Conservation (phyloP, 2,888 invertebrate genomes). For the Hecatera dysodea region DNA sequence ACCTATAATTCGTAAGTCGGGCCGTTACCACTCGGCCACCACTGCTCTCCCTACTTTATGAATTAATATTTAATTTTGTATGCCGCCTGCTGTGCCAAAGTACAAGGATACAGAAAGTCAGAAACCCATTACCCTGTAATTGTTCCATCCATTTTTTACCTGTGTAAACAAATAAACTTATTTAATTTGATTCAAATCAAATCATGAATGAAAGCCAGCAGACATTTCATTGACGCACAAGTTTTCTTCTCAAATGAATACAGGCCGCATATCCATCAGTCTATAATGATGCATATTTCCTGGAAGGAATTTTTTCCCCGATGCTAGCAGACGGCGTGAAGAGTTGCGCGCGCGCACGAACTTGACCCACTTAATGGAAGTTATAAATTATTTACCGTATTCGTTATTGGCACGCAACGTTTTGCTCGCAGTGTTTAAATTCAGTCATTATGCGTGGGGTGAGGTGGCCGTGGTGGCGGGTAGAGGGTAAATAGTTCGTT, state of each 20-base stretch:
- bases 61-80: too few species aligned
- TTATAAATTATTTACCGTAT: conserved; percentile 81
- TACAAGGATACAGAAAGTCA: too few species aligned
- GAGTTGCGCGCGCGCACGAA: conserved; percentile 72
- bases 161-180: too few species aligned
- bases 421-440: conserved; percentile 61
- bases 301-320: conserved; percentile 57
- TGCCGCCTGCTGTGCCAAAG: too few species aligned
- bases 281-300: conserved; percentile 49
- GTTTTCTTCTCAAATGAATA: conserved; percentile 36
- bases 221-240: conserved; percentile 17
- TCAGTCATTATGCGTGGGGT: conserved; percentile 53
- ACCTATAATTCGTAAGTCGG: too few species aligned
- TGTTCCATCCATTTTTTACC: too few species aligned
- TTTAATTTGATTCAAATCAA: too few species aligned
- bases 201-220: conserved; percentile 26
- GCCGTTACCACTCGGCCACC: too few species aligned
- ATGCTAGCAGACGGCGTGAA: conserved; percentile 60
- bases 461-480: conserved; percentile 23
- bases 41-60: too few species aligned
- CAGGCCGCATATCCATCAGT: conserved; percentile 25
- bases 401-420: conserved; percentile 65
- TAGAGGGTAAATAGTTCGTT: not conserved
- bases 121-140: too few species aligned
- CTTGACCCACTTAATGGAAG: conserved; percentile 82